phyloP scores from a whole-genome alignment of 2,797 vertebrate species.

The Helicolenus hilgendorfi region DNA sequence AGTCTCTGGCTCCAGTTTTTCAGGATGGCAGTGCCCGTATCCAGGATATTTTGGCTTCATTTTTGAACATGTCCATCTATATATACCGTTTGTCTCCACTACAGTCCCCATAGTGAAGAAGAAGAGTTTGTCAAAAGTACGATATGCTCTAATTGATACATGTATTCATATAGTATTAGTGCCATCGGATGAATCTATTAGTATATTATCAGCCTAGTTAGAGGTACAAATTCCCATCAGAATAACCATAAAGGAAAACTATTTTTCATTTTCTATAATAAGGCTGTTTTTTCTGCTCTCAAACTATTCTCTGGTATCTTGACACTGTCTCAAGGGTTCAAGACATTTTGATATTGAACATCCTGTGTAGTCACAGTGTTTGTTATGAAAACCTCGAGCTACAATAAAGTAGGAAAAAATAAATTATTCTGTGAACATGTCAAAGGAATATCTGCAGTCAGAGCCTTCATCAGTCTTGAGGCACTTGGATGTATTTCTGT shows the following conservation, averaged over 20 bases:
- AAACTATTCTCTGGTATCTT: slow-evolving; percentile 18
- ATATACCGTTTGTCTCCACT: background rate
- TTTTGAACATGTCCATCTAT: too few species aligned
- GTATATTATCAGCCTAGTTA: background rate
- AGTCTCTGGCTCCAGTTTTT: too few species aligned
- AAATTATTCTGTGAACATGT: slow-evolving; percentile 45
- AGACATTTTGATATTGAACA: slow-evolving; percentile 34
- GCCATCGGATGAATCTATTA: background rate
- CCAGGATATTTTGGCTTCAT: too few species aligned
- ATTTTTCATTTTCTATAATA: background rate
- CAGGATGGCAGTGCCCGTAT: too few species aligned
- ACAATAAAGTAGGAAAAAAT: slow-evolving; percentile 18
- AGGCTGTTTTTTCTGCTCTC: background rate
- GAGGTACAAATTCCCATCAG: background rate
- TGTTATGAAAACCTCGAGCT: slow-evolving; percentile 25
- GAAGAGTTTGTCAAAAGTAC: background rate
- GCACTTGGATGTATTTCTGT: slow-evolving; percentile 44
- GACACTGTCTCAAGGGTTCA: slow-evolving; percentile 17
- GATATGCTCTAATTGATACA: background rate
- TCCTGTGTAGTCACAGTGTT: slow-evolving; percentile 24
- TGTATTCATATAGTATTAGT: background rate
- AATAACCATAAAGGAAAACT: background rate
- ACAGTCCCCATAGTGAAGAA: background rate
- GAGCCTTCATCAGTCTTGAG: slow-evolving; percentile 33
- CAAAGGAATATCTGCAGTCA: slow-evolving; percentile 32